Conservation (phyloP, 2,888 invertebrate species). For the Urechis unicinctus region DNA sequence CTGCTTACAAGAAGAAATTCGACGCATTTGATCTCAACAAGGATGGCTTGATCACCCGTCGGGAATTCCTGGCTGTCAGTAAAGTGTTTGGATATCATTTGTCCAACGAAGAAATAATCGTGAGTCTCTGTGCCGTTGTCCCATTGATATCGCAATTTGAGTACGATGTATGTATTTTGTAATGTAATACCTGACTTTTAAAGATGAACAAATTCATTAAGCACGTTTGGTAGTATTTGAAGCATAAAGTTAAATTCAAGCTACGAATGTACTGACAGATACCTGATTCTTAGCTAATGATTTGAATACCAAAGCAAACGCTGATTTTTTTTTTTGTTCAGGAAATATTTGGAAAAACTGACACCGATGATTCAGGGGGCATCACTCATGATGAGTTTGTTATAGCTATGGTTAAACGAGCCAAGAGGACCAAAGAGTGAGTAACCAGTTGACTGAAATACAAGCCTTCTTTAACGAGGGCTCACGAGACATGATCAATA, state of each 20-base stretch:
- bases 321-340: constrained; percentile 5
- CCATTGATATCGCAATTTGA: neutral
- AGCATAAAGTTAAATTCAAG: too few species aligned
- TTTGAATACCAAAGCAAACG: neutral
- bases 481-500: too few species aligned
- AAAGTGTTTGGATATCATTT: constrained; percentile 20
- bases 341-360: constrained; percentile 19
- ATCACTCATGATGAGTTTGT: constrained; percentile 22
- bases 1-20: constrained; percentile 12
- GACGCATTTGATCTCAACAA: constrained; percentile 21
- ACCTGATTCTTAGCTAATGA: too few species aligned
- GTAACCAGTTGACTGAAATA: too few species aligned
- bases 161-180: neutral
- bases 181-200: neutral
- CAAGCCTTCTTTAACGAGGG: too few species aligned
- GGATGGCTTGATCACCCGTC: constrained; percentile 17
- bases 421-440: constrained; percentile 8
- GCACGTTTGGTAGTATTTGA: too few species aligned
- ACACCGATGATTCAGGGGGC: constrained; percentile 16
- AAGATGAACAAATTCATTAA: too few species aligned
- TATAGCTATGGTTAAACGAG: constrained; percentile 14
- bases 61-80: constrained; percentile 22
- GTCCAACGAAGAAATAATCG: constrained; percentile 18
- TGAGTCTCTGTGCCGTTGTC: constrained; percentile 3
- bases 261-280: too few species aligned